Evolutionary conservation across 1,140 invertebrate species (phyloP).

Genomic region (Cotesia chilonis): DNA sequence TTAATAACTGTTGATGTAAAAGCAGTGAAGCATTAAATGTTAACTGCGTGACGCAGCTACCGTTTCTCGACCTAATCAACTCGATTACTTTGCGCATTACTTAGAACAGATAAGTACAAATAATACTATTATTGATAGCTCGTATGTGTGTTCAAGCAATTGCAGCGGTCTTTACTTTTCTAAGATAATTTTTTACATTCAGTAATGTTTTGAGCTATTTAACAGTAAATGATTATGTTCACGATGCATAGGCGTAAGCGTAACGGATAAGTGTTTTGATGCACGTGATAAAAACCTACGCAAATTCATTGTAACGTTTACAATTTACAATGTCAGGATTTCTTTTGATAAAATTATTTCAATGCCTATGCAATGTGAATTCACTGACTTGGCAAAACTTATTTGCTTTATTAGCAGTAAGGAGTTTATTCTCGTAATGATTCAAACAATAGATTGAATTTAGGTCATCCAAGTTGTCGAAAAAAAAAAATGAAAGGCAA

Average conservation of each 20-base stretch:
- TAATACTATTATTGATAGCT: conserved; percentile 5
- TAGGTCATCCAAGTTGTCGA: conserved; percentile 20
- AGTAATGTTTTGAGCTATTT: not conserved
- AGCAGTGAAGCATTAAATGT: conserved; percentile 14
- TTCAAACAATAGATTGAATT: conserved; percentile 28
- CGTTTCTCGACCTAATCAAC: conserved; percentile 33
- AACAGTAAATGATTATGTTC: conserved; percentile 4
- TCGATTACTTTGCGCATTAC: not conserved
- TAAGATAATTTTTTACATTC: not conserved
- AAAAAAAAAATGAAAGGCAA: not conserved
- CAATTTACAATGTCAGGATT: conserved; percentile 22
- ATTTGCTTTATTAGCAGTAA: not conserved
- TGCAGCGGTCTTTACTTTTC: not conserved
- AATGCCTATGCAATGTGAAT: conserved; percentile 6
- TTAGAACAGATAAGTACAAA: not conserved
- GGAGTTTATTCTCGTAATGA: not conserved
- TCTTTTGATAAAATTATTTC: conserved; percentile 2
- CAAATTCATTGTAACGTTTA: conserved; percentile 2
- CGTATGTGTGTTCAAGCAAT: not conserved
- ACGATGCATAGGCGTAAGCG: not conserved
- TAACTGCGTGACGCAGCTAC: conserved; percentile 28
- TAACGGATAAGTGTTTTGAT: not conserved
- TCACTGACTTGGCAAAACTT: not conserved
- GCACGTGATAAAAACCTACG: conserved; percentile 13
- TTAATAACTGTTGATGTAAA: not conserved